These are phyloP conservation scores for Eustalomyia histrio DNA, from an alignment of 2,888 invertebrate species.

Conservation along the genomic window DNA sequence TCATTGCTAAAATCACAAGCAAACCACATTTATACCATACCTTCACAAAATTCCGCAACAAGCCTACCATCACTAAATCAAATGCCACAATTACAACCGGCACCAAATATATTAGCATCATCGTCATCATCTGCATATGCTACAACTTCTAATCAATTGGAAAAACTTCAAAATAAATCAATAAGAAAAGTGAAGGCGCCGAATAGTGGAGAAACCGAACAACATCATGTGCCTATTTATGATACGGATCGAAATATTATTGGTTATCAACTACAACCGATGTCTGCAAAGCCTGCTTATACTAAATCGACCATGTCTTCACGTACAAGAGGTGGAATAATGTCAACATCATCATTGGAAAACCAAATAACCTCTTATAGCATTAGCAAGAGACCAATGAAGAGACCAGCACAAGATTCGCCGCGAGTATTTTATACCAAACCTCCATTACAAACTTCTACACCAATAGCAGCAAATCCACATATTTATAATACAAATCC, in stretches of 20 bases:
- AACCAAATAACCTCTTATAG: constrained; percentile 25
- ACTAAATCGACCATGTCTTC: constrained; percentile 64
- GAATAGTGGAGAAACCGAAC: constrained; percentile 23
- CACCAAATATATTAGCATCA: constrained; percentile 48
- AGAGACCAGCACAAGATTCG: constrained; percentile 66
- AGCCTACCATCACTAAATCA: constrained; percentile 22
- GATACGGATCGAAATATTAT: constrained; percentile 68
- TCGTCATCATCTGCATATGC: not conserved
- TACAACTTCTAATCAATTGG: constrained; percentile 13
- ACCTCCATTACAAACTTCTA: constrained; percentile 65
- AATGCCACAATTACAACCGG: constrained; percentile 52
- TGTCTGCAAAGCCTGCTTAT: constrained; percentile 29
- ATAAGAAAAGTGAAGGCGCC: constrained; percentile 34
- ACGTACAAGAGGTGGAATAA: constrained; percentile 44
- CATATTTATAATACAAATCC: constrained; percentile 13
- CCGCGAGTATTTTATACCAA: constrained; percentile 68
- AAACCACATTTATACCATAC: constrained; percentile 12
- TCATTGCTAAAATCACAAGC: not conserved
- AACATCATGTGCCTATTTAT: constrained; percentile 64
- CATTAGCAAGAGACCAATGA: constrained; percentile 29
- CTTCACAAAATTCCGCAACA: constrained; percentile 6
- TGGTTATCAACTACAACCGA: constrained; percentile 65
- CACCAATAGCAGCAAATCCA: constrained; percentile 57
- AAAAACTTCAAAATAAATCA: constrained; percentile 9
- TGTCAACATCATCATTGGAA: constrained; percentile 57